A percentile compares a stretch with the other conserved stretches of the same genome.
These are phyloP conservation scores for Rhabdornis inornatus DNA, from an alignment of 2,113 vertebrate species.

Conservation along the genomic window DNA sequence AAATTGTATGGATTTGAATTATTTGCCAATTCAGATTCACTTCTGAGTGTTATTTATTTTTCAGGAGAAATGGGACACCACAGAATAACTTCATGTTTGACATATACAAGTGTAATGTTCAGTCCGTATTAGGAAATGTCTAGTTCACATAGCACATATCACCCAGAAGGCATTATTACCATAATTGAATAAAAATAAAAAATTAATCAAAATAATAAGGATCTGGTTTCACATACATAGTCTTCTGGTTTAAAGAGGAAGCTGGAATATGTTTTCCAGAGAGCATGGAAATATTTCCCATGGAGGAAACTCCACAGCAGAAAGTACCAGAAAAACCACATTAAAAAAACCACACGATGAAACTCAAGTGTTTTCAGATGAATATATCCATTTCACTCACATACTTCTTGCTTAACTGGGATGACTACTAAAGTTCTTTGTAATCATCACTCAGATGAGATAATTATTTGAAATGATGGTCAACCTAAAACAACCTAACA, in stretches of 20 bases:
- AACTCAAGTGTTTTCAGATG: neutral
- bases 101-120: neutral
- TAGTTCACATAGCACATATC: neutral
- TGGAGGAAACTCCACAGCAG: neutral
- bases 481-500: neutral
- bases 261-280: neutral
- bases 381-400: neutral
- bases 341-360: neutral
- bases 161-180: neutral
- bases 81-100: neutral
- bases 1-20: neutral
- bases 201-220: neutral
- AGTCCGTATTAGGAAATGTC: neutral
- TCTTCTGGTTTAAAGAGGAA: neutral
- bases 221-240: neutral
- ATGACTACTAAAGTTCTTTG: neutral
- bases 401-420: neutral
- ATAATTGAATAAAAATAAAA: neutral
- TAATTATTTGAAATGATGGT: neutral
- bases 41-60: neutral
- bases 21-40: neutral
- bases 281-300: neutral
- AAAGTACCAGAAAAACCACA: constrained; percentile 13
- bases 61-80: neutral
- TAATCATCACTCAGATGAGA: neutral